phyloP scores from a whole-genome alignment of 2,113 vertebrate species.

The Talpa occidentalis region DNA sequence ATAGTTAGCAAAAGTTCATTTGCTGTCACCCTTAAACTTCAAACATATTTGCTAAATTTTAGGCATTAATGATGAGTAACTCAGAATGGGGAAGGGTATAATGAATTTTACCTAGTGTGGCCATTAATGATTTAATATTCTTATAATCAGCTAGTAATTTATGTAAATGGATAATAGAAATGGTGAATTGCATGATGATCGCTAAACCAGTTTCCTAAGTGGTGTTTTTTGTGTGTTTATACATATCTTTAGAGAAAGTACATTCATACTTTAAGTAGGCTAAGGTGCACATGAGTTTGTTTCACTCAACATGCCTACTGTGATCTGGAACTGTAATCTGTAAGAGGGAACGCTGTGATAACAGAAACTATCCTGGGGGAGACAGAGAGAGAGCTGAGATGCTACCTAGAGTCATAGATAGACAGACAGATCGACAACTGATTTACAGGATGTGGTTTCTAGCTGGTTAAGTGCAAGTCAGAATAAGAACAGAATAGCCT shows the following conservation, averaged over 20 bases:
- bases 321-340: not conserved
- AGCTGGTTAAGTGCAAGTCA: not conserved
- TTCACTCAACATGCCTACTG: not conserved
- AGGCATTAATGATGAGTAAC: not conserved
- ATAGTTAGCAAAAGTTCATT: not conserved
- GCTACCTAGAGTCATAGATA: too few relatives aligned
- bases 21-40: not conserved
- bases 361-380: not conserved
- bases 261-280: not conserved
- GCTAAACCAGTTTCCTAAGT: not conserved
- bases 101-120: not conserved
- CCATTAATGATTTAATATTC: not conserved
- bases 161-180: not conserved
- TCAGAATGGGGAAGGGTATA: not conserved
- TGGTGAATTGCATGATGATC: not conserved
- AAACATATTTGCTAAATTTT: not conserved
- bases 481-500: not conserved
- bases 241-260: not conserved
- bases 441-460: not conserved
- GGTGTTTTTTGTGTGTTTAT: not conserved
- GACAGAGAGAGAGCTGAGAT: too few relatives aligned
- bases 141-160: not conserved
- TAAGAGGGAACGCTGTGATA: not conserved
- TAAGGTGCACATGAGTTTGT: not conserved
- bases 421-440: not conserved